Base-by-base conservation (phyloP, 2,797 vertebrate species). In the Cheirogaleus major region DNA sequence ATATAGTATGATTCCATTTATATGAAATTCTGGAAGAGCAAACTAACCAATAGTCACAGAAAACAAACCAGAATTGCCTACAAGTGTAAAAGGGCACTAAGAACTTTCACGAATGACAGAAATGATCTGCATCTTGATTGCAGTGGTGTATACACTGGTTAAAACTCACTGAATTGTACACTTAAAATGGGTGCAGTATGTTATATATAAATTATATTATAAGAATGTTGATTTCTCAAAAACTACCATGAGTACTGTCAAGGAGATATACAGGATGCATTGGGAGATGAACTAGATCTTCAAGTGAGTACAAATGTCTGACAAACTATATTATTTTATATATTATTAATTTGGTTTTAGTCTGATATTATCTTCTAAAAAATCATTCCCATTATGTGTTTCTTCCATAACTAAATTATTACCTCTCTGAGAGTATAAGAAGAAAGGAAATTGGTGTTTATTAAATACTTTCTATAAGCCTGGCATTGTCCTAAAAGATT, bases 361-460 rank as follows among this genome's bases (percentile, higher is more conserved):
- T 88, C 52, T 81, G 48, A 84, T 59, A 75, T 4, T 86, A 14
- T 72, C 48, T 95, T 95, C 50, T 20, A 82, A 91, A 80, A 89
- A 38, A 65, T 63, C 14, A 63, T 80, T 83, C 48, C 32, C 38
- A 69, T 6, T 69, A 45, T 55, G 23, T 84, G 35, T 32, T 88
- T 84, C 57, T 82, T 95, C 76, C 20, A 35, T 59, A 93, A 94
- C 45, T 76, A 88, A 92, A 92, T 92, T 95, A 96, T 82, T 85
- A 89, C 55, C 69, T 69, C 91, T 85, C 72, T 48, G 55, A 93
- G 22, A 45, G 5, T 13, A 14, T 48, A 78, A n/a, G 25, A 93
- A 43, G 93, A 95, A 95, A 96, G 79, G 65, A 95, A 92, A 80
- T 96, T 82, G 57, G 15, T 90, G 65, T 95, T 93, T 95, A 83